phyloP scores from a whole-genome alignment of 2,888 invertebrate genomes.

The Eudemis profundana region DNA sequence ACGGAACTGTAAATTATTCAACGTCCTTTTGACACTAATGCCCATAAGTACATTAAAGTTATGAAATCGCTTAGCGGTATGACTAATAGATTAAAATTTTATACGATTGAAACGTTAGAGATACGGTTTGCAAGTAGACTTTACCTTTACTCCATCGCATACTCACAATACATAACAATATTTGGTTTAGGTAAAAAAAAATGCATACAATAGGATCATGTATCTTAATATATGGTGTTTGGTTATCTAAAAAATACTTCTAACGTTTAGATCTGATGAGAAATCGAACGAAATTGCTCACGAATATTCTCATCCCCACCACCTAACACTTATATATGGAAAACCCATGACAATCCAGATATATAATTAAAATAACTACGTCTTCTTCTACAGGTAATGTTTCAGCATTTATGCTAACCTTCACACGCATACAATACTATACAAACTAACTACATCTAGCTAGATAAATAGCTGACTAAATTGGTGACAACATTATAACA shows the following conservation, averaged over 20 bases:
- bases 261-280: no score
- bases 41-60: conserved; percentile 6
- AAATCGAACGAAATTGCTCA: no score
- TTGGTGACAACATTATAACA: conserved; percentile 33
- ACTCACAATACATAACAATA: no score
- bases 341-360: background rate
- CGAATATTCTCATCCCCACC: no score
- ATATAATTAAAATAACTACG: conserved; percentile 7
- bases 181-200: no score
- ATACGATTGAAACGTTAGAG: background rate
- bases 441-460: background rate
- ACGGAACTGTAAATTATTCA: conserved; percentile 27
- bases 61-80: conserved; percentile 8
- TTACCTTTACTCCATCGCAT: no score
- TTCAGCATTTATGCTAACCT: conserved; percentile 4
- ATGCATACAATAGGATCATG: no score
- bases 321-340: background rate
- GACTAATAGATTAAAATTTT: conserved; percentile 10
- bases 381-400: background rate
- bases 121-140: background rate
- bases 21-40: conserved; percentile 12
- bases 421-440: conserved; percentile 11
- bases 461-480: conserved; percentile 28
- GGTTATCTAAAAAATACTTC: no score
- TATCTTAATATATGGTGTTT: no score